A percentile compares a stretch with the other conserved stretches of the same genome.
Evolutionary conservation across 1,140 invertebrate genomes (phyloP).

Genomic region (Galleria mellonella): DNA sequence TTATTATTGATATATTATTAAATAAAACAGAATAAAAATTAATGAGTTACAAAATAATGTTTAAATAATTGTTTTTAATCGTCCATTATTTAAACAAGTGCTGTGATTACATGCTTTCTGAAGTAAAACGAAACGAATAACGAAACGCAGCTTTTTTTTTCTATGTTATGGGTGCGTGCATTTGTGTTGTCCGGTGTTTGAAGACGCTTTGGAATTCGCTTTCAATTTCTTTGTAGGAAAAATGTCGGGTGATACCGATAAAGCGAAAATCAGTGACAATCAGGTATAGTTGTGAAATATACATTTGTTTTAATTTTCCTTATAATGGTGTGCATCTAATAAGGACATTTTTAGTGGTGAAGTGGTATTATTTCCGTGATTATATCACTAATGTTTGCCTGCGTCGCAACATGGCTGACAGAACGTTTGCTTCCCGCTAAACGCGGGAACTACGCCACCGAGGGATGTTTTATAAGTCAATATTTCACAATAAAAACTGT

Average conservation of each 20-base stretch:
- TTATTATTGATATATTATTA: too few species aligned
- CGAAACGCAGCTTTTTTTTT: slow-evolving; percentile 63
- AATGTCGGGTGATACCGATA: slow-evolving; percentile 75
- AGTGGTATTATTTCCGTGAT: slow-evolving; percentile 71
- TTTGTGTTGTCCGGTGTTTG: slow-evolving; percentile 74
- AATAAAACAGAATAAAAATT: too few species aligned
- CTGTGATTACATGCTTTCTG: too few species aligned
- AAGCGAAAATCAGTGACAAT: slow-evolving; percentile 75
- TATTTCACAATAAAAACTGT: slow-evolving; percentile 60
- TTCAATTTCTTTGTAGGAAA: slow-evolving; percentile 74
- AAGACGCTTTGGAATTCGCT: slow-evolving; percentile 74
- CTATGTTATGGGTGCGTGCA: slow-evolving; percentile 68
- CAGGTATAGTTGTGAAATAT: slow-evolving; percentile 72
- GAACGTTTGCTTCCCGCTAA: slow-evolving; percentile 74
- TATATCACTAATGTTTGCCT: slow-evolving; percentile 74
- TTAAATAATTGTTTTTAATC: too few species aligned
- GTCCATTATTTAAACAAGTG: too few species aligned
- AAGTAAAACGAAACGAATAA: slow-evolving; percentile 5
- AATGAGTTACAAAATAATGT: too few species aligned
- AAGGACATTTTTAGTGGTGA: slow-evolving; percentile 49
- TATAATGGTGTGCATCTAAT: slow-evolving; percentile 54
- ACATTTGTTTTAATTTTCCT: slow-evolving; percentile 57
- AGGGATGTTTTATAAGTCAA: slow-evolving; percentile 66
- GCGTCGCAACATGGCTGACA: slow-evolving; percentile 76
- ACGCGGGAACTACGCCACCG: slow-evolving; percentile 73